phyloP scores from a whole-genome alignment of 1,140 invertebrate genomes.

The Plectrocnemia conspersa region DNA sequence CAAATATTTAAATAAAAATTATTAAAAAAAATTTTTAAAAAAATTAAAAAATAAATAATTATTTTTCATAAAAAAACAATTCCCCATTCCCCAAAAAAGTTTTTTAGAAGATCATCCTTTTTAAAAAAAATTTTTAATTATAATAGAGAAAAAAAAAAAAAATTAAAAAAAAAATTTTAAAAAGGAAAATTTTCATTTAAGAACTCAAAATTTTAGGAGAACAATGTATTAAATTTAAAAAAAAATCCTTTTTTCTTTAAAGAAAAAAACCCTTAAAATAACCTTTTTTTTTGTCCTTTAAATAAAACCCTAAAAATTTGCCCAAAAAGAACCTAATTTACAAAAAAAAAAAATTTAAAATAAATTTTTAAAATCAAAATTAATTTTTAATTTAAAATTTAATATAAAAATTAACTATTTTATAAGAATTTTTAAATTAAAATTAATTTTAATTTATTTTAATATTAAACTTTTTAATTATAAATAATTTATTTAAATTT shows the following conservation, averaged over 20 bases:
- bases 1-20: too few relatives aligned
- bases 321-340: background rate
- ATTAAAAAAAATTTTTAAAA: too few relatives aligned
- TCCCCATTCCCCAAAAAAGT: too few relatives aligned
- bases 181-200: slow-evolving; percentile 35
- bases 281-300: slow-evolving; percentile 6
- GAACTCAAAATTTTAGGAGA: slow-evolving; percentile 20
- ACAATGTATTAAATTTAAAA: slow-evolving; percentile 36
- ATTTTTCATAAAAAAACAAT: too few relatives aligned
- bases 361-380: slow-evolving; percentile 38
- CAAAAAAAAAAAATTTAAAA: slow-evolving; percentile 2
- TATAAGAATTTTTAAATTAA: slow-evolving; percentile 16
- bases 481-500: slow-evolving; percentile 40
- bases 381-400: slow-evolving; percentile 34
- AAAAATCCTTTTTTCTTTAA: slow-evolving; percentile 30
- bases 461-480: slow-evolving; percentile 40
- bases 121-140: too few relatives aligned
- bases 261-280: slow-evolving; percentile 26
- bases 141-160: too few relatives aligned
- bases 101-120: too few relatives aligned
- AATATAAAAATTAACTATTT: slow-evolving; percentile 39
- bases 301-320: background rate
- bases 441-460: slow-evolving; percentile 29
- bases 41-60: too few relatives aligned
- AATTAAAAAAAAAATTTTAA: slow-evolving; percentile 43